Base-by-base conservation (phyloP, 1,140 invertebrate species). In the Riptortus pedestris region DNA sequence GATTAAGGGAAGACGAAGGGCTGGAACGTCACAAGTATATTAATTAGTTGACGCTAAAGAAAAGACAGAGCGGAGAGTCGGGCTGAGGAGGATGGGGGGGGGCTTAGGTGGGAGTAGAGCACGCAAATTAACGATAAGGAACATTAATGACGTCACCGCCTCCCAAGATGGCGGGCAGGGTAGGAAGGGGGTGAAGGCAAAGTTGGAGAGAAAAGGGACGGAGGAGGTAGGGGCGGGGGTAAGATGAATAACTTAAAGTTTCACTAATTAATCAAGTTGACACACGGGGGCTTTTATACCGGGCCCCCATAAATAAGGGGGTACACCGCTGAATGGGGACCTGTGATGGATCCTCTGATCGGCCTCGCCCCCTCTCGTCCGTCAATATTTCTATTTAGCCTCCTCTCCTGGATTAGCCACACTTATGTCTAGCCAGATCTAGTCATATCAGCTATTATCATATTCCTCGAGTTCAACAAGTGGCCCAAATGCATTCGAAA, bases 191-290 rank as follows among this genome's bases (percentile, higher is more conserved):
- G 48, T 9, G 48, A 24, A 51, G 48, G 48, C 16, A 51, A 24
- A 51, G 48, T 51, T 51, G 7, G 48, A 24, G 48, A 20, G 48
- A 51, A 51, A 38, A 38, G 31, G 31, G 31, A 38, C 14, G 57
- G 57, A 16, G 57, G 57, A 31, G 26, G 26, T 29, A 26, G 27
- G n/a, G 57, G 57, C 11, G 57, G 26, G 12, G 57, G 57, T 27
- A 59, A 59, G 57, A 59, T 59, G 57, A 59, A 59, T 59, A 59
- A 59, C 57, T 59, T 59, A 33, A 59, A 59, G 57, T 59, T 59
- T 59, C 57, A 59, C 57, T 59, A 59, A 59, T 59, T 59, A 59
- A 59, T 59, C 57, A 59, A 59, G 28, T 59, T 59, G 57, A 59
- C 57, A 59, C 57, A 55, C 51, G 51, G 57, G 26, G n/a, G 16